Conservation (phyloP, 2,888 invertebrate genomes). For the Argyresthia goedartella region DNA sequence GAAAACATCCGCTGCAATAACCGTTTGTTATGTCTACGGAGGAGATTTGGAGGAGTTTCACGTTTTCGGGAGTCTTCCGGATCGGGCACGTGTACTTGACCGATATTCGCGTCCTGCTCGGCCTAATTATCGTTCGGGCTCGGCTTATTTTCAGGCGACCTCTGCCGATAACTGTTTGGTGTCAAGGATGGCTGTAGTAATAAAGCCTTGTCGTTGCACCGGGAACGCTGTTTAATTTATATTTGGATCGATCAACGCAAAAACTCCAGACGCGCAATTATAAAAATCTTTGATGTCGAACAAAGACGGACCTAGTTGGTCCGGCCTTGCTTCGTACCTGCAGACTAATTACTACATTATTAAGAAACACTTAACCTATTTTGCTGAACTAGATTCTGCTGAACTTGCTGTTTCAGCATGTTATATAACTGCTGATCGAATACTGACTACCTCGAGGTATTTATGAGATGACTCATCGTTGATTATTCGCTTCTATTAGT, state of each 20-base stretch:
- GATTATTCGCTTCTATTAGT: background rate
- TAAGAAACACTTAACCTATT: conserved; percentile 65
- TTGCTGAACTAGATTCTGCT: conserved; percentile 44
- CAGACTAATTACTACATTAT: conserved; percentile 52
- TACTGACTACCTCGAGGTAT: background rate
- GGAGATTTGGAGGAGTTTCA: conserved; percentile 36
- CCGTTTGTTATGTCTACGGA: conserved; percentile 35
- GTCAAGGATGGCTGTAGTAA: conserved; percentile 63
- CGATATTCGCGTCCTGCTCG: conserved; percentile 49
- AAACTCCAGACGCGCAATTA: background rate
- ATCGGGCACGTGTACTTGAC: conserved; percentile 40
- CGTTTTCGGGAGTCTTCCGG: conserved; percentile 28
- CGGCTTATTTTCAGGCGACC: conserved; percentile 56
- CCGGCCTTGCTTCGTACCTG: conserved; percentile 43
- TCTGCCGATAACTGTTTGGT: conserved; percentile 63
- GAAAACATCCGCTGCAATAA: conserved; percentile 33
- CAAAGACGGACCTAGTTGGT: conserved; percentile 32
- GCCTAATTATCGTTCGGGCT: conserved; percentile 40
- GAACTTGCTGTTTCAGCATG: conserved; percentile 22
- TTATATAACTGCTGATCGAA: conserved; percentile 31
- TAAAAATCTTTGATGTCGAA: conserved; percentile 9
- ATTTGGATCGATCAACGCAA: background rate
- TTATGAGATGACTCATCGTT: background rate
- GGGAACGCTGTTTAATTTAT: background rate
- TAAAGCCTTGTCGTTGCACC: background rate